Evolutionary conservation across 2,888 invertebrate species (phyloP).

Genomic region (Acleris literana): DNA sequence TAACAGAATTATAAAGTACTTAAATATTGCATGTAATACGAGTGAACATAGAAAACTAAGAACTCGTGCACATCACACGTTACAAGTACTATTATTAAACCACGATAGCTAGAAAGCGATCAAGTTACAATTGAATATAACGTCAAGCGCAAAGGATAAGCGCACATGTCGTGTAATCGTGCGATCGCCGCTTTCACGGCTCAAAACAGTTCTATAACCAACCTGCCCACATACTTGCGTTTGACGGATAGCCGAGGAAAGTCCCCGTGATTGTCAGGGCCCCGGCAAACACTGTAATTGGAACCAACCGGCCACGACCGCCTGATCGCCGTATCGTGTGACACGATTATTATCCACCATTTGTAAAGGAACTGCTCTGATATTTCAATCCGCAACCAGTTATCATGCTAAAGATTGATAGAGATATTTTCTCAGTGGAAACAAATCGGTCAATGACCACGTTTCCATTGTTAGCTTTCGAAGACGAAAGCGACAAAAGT

Average conservation of each 20-base stretch:
- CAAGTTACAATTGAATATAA: slow-evolving; percentile 66
- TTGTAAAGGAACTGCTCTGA: slow-evolving; percentile 40
- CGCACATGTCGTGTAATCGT: slow-evolving; percentile 60
- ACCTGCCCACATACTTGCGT: slow-evolving; percentile 27
- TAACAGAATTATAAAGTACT: no score
- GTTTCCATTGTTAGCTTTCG: slow-evolving; percentile 34
- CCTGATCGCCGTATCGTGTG: slow-evolving; percentile 32
- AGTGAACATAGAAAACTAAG: slow-evolving; percentile 3
- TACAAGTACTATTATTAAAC: slow-evolving; percentile 36
- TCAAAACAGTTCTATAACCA: slow-evolving; percentile 31
- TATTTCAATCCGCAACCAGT: slow-evolving; percentile 43
- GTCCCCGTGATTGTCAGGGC: slow-evolving; percentile 54
- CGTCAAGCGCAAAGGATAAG: slow-evolving; percentile 54
- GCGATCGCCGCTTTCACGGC: slow-evolving; percentile 66
- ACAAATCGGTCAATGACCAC: slow-evolving; percentile 35
- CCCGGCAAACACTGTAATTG: slow-evolving; percentile 52
- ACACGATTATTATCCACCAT: slow-evolving; percentile 37
- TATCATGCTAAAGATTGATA: slow-evolving; percentile 28
- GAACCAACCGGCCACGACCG: slow-evolving; percentile 46
- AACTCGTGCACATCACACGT: neutral
- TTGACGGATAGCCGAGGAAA: slow-evolving; percentile 53
- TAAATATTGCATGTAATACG: no score
- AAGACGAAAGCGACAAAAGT: slow-evolving; percentile 38
- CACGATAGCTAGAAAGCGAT: slow-evolving; percentile 60
- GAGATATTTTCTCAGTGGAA: slow-evolving; percentile 27